phyloP scores from a whole-genome alignment of 2,888 invertebrate species.

The Macropis europaea region DNA sequence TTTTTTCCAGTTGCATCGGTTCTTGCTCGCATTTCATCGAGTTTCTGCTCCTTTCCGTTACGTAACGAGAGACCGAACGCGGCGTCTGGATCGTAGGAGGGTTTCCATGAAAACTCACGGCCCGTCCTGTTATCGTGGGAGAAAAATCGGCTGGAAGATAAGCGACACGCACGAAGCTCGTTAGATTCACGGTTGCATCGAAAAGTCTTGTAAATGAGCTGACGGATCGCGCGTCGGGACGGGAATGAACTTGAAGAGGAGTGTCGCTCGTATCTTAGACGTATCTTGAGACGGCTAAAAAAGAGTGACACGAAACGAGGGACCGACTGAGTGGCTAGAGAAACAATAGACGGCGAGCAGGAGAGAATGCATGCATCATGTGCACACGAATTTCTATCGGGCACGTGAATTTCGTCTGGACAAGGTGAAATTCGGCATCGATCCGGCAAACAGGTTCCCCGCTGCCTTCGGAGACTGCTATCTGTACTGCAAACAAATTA shows the following conservation, averaged over 20 bases:
- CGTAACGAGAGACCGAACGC: neutral
- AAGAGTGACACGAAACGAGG: constrained; percentile 33
- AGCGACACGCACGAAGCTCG: constrained; percentile 19
- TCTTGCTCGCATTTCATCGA: too few relatives aligned
- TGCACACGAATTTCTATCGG: constrained; percentile 4
- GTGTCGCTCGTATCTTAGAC: constrained; percentile 38
- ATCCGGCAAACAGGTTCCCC: constrained; percentile 46
- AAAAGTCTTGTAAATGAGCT: constrained; percentile 48
- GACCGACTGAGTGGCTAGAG: constrained; percentile 17
- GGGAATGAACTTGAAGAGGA: constrained; percentile 6
- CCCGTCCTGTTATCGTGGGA: neutral
- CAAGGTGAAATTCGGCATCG: constrained; percentile 46
- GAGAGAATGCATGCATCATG: neutral
- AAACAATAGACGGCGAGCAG: constrained; percentile 30
- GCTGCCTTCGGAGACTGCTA: neutral
- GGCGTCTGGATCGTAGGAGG: neutral
- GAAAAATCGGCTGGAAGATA: constrained; percentile 10
- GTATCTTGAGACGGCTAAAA: constrained; percentile 57
- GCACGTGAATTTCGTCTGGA: constrained; percentile 34
- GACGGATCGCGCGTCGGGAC: constrained; percentile 11
- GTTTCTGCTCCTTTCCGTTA: neutral
- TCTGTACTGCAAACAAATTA: neutral
- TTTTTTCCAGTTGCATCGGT: too few relatives aligned
- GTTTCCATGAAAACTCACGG: neutral
- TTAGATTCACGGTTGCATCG: constrained; percentile 41